Percentiles rank a stretch among this genome's conserved stretches.
These are phyloP conservation scores for Vulpes vulpes DNA, from an alignment of 2,113 vertebrate genomes.

Conservation along the genomic window DNA sequence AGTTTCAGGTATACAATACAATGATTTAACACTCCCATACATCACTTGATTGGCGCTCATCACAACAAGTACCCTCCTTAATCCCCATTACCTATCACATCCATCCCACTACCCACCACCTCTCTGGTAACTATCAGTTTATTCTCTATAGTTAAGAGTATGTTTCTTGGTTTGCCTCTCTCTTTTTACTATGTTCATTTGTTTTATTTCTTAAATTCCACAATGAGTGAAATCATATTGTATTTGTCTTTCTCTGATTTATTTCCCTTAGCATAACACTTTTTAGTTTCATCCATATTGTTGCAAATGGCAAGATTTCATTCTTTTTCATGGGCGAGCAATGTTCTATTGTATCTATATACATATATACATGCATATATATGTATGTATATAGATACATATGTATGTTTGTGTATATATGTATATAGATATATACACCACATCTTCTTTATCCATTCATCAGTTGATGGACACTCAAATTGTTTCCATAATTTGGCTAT, in stretches of 20 bases:
- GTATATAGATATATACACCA: background rate
- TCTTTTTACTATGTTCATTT: background rate
- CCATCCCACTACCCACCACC: background rate
- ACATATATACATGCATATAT: too few species aligned
- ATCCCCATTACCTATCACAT: background rate
- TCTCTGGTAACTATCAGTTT: background rate
- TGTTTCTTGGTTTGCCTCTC: background rate
- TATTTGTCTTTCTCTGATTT: background rate
- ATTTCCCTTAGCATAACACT: background rate
- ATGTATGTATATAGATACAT: too few species aligned
- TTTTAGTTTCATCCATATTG: background rate
- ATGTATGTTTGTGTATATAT: too few species aligned
- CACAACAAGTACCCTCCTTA: background rate
- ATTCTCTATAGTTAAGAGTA: background rate
- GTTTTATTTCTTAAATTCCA: background rate
- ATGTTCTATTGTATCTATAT: background rate
- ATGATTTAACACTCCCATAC: background rate
- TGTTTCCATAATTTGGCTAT: background rate
- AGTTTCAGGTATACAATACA: background rate
- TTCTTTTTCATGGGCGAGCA: background rate
- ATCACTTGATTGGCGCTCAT: background rate
- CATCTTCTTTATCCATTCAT: background rate
- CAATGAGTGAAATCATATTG: background rate
- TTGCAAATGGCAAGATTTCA: background rate
- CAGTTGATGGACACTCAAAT: background rate